Percentiles rank a stretch among this genome's conserved stretches.
Evolutionary conservation across 2,113 vertebrate species (phyloP).

Genomic region (Scomber colias): DNA sequence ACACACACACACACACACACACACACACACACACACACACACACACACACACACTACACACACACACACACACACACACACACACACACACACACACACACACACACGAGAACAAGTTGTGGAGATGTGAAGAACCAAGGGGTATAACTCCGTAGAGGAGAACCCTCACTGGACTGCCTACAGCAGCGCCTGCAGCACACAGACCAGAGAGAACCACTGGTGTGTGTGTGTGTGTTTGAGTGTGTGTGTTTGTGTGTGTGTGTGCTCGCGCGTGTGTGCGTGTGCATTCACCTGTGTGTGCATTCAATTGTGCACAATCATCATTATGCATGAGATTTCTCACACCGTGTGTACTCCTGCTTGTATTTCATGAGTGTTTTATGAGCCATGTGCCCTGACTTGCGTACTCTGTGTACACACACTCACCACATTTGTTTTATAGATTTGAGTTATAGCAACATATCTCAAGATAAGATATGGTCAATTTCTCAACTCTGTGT

Average conservation of each 20-base stretch:
- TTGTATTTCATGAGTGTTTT: constrained; percentile 65
- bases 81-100: constrained; percentile 7
- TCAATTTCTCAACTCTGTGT: constrained; percentile 23
- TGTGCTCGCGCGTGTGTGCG: neutral
- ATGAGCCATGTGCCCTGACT: constrained; percentile 46
- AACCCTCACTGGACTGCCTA: constrained; percentile 67
- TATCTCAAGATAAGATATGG: constrained; percentile 44
- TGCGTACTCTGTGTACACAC: constrained; percentile 36
- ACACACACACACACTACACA: constrained; percentile 12
- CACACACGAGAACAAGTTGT: constrained; percentile 32
- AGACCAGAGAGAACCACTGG: constrained; percentile 41
- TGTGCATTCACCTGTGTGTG: constrained; percentile 12
- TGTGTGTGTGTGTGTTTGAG: constrained; percentile 22
- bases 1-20: constrained; percentile 10
- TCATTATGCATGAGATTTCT: constrained; percentile 66
- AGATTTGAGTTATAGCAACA: constrained; percentile 46
- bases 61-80: neutral
- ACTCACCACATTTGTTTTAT: constrained; percentile 35
- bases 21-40: neutral
- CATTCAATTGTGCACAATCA: constrained; percentile 41
- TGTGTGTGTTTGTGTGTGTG: constrained; percentile 2
- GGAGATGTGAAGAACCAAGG: constrained; percentile 64
- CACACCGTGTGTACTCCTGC: constrained; percentile 39
- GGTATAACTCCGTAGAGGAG: constrained; percentile 59
- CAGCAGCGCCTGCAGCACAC: constrained; percentile 76